Evolutionary conservation across 1,140 invertebrate genomes (phyloP).

Genomic region (Ceratosolen solmsi): DNA sequence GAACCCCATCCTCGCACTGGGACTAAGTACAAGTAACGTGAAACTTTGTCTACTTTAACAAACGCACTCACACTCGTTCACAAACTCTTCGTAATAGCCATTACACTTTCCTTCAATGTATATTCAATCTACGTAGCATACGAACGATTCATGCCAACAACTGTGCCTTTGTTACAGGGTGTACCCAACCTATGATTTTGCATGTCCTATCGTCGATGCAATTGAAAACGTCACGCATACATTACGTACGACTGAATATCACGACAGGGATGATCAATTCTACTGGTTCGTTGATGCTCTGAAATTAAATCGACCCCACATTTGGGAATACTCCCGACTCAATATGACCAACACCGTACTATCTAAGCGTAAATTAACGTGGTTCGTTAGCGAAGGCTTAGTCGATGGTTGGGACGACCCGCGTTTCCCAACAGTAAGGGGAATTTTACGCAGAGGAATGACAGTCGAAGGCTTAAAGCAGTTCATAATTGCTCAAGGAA

Average conservation of each 20-base stretch:
- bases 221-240: conserved; percentile 98
- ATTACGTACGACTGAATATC: conserved; percentile 97
- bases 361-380: conserved; percentile 97
- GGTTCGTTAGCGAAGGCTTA: conserved; percentile 94
- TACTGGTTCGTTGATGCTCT: conserved; percentile 96
- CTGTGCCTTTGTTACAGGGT: conserved; percentile 78
- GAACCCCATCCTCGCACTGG: conserved; percentile 95
- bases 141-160: too few species aligned
- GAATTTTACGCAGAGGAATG: conserved; percentile 95
- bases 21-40: conserved; percentile 91
- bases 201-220: conserved; percentile 98
- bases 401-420: conserved; percentile 99
- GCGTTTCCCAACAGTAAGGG: conserved; percentile 97
- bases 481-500: conserved; percentile 99
- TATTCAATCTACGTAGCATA: too few species aligned
- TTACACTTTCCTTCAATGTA: too few species aligned
- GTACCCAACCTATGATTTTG: conserved; percentile 99
- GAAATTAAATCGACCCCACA: conserved; percentile 90
- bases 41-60: neutral
- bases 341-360: conserved; percentile 99
- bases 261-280: conserved; percentile 97
- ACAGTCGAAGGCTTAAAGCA: conserved; percentile 97
- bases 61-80: too few species aligned
- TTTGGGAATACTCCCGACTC: conserved; percentile 94
- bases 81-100: too few species aligned